Percentiles rank a stretch among this genome's conserved stretches.
Conservation (phyloP, 2,113 vertebrate genomes). For the Oreotragus oreotragus region DNA sequence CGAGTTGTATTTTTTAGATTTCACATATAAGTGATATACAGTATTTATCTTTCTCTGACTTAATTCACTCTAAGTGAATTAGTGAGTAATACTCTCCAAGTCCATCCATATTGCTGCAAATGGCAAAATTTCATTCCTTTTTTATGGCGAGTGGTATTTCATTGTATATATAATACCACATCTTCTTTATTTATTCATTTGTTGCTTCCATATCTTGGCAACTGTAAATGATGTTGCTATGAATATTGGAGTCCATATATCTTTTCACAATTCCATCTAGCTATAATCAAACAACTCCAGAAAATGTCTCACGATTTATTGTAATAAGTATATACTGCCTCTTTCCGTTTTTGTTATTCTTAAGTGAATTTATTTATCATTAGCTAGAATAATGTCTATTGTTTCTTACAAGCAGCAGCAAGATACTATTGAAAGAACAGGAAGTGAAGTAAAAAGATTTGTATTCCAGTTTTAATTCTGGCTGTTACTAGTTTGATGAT, state of each 20-base stretch:
- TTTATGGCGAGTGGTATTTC: background rate
- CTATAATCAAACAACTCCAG: background rate
- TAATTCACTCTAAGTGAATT: background rate
- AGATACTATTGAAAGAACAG: background rate
- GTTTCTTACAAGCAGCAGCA: background rate
- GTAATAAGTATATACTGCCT: background rate
- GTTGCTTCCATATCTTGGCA: background rate
- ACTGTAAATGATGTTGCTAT: background rate
- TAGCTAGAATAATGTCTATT: background rate
- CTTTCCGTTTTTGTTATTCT: background rate
- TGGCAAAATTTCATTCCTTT: background rate
- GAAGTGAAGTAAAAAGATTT: background rate
- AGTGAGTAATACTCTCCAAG: background rate
- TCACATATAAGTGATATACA: background rate
- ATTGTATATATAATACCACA: background rate
- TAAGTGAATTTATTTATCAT: background rate
- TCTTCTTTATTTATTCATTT: background rate
- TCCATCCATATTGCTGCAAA: background rate
- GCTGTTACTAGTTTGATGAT: background rate
- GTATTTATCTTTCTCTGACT: background rate
- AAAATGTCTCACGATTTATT: background rate
- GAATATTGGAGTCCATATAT: background rate
- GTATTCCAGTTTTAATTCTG: background rate
- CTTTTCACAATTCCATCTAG: background rate
- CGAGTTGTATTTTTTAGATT: background rate